phyloP scores from a whole-genome alignment of 2,797 vertebrate species.

The Brachyalestes nurse region DNA sequence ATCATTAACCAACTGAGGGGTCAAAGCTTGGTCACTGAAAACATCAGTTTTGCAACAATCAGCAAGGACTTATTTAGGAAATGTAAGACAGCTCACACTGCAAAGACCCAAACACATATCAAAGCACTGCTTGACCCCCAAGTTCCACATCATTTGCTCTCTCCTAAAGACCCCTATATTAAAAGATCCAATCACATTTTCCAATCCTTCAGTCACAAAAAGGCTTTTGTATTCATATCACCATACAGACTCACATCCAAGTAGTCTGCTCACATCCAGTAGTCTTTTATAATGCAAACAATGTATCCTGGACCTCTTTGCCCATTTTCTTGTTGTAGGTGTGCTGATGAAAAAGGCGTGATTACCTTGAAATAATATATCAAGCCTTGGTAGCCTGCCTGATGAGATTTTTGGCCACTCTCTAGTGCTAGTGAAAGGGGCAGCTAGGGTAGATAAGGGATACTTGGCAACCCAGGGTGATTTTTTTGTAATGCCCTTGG shows the following conservation, averaged over 20 bases:
- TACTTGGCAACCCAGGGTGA: constrained; percentile 46
- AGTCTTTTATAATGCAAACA: constrained; percentile 24
- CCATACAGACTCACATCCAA: constrained; percentile 2
- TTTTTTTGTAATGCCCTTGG: constrained; percentile 55
- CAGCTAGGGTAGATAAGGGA: constrained; percentile 3
- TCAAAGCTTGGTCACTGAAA: constrained; percentile 45
- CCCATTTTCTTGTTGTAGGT: constrained; percentile 61
- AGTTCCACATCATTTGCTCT: constrained; percentile 15
- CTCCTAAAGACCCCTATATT: constrained; percentile 6
- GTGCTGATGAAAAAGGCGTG: constrained; percentile 48
- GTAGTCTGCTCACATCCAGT: background rate
- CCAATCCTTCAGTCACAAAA: background rate
- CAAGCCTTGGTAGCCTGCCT: constrained; percentile 31
- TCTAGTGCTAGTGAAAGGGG: constrained; percentile 20
- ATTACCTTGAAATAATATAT: constrained; percentile 18
- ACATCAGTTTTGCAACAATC: constrained; percentile 14
- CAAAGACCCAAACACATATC: constrained; percentile 25
- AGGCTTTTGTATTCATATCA: constrained; percentile 29
- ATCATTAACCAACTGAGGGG: constrained; percentile 47
- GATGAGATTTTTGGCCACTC: constrained; percentile 14
- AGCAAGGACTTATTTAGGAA: background rate
- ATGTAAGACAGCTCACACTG: constrained; percentile 19
- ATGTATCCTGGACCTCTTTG: constrained; percentile 47
- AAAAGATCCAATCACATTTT: constrained; percentile 28
- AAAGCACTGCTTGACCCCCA: constrained; percentile 37